Conservation (phyloP, 2,888 invertebrate species). For the Pilophorus perplexus region DNA sequence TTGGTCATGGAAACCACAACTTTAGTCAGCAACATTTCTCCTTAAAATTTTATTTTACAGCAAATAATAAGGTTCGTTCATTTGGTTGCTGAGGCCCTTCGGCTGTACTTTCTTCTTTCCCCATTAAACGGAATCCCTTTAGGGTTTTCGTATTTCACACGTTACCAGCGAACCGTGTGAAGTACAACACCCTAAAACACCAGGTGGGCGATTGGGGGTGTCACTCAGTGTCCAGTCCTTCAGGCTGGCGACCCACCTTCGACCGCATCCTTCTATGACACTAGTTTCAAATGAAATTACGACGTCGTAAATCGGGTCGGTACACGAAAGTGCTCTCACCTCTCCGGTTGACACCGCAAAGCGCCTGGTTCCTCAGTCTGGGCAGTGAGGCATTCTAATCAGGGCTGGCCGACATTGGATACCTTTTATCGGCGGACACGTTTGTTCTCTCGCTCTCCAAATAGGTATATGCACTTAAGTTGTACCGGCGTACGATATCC, state of each 20-base stretch:
- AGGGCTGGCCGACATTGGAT: slow-evolving; percentile 1
- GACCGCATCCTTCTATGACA: slow-evolving; percentile 10
- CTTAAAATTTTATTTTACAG: too few species aligned
- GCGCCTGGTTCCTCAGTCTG: slow-evolving; percentile 3
- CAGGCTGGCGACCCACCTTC: not conserved
- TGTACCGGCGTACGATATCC: too few species aligned
- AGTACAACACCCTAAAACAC: too few species aligned
- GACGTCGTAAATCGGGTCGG: slow-evolving; percentile 9
- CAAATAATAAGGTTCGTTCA: too few species aligned
- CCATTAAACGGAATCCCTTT: too few species aligned
- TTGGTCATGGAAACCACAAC: too few species aligned
- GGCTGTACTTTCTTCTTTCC: too few species aligned
- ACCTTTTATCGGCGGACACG: slow-evolving; percentile 7
- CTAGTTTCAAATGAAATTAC: slow-evolving; percentile 31
- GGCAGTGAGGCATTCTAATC: slow-evolving; percentile 22
- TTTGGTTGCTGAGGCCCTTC: too few species aligned
- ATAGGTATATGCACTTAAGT: slow-evolving; percentile 5
- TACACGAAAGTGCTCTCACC: slow-evolving; percentile 30
- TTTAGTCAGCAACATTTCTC: too few species aligned
- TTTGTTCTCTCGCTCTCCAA: not conserved
- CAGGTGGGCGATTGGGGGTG: slow-evolving; percentile 15
- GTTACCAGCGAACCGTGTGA: too few species aligned
- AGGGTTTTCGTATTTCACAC: too few species aligned
- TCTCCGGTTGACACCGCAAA: not conserved
- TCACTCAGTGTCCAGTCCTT: not conserved